Percentiles rank a stretch among this genome's conserved stretches.
These are phyloP conservation scores for Brachypodius melanocephalos DNA, from an alignment of 2,113 vertebrate genomes.

Conservation along the genomic window DNA sequence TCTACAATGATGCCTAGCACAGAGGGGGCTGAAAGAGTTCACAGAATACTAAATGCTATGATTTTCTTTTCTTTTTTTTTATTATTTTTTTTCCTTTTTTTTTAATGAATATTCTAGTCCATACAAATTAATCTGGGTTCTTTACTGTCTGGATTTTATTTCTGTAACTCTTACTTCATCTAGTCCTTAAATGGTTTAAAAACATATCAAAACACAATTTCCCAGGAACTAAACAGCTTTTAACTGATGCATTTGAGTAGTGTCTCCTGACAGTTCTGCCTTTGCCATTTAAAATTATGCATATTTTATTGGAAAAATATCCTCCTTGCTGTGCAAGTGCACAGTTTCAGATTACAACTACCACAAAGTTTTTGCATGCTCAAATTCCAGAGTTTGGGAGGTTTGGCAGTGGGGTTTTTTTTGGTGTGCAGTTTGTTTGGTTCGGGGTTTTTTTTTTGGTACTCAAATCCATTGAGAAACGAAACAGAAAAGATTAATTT, in stretches of 20 bases:
- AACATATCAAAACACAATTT: not conserved
- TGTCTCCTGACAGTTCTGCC: not conserved
- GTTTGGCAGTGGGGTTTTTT: accelerated
- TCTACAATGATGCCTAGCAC: accelerated
- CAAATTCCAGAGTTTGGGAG: not conserved
- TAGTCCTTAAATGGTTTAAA: not conserved
- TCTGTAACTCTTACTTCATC: not conserved
- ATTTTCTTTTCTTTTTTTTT: not conserved
- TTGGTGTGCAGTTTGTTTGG: accelerated
- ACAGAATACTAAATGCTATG: accelerated
- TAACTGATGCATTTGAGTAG: not conserved
- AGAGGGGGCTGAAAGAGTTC: not conserved
- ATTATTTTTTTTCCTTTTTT: not conserved
- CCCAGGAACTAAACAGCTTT: not conserved
- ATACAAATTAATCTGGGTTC: not conserved
- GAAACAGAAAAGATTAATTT: not conserved
- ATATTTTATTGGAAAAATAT: not conserved
- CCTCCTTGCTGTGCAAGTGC: not conserved
- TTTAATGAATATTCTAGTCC: not conserved
- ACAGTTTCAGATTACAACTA: not conserved
- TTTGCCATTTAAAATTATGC: not conserved
- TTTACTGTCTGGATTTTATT: not conserved
- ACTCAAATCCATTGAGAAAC: not conserved
- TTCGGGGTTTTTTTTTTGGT: too few species aligned
- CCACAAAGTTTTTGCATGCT: not conserved